Conservation (phyloP, 2,113 vertebrate species). For the Fregetta grallaria region DNA sequence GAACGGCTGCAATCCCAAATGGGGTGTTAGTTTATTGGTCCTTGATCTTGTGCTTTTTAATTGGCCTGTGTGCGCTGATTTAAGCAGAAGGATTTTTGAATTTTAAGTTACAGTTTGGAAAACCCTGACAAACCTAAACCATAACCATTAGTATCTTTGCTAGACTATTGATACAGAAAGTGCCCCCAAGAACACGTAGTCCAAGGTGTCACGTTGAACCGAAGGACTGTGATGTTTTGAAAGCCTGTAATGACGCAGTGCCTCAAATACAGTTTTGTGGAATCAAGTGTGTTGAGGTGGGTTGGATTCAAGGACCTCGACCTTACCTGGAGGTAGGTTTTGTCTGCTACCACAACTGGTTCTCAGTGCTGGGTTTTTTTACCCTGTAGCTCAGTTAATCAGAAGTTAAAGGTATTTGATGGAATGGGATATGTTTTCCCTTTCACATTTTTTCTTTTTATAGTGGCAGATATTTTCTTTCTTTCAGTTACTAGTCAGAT, state of each 20-base stretch:
- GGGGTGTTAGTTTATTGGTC: not conserved
- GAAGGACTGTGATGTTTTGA: not conserved
- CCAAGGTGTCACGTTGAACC: not conserved
- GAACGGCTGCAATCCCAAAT: not conserved
- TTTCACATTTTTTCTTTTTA: not conserved
- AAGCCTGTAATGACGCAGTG: not conserved
- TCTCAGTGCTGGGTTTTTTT: not conserved
- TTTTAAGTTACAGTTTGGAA: not conserved
- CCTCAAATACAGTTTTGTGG: not conserved
- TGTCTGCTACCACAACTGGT: not conserved
- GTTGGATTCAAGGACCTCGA: not conserved
- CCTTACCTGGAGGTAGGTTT: not conserved
- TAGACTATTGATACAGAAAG: not conserved
- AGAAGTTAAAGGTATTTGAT: not conserved
- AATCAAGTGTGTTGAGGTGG: not conserved
- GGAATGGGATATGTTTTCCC: not conserved
- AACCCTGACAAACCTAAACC: not conserved
- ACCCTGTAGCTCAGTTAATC: not conserved
- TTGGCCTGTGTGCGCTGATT: not conserved
- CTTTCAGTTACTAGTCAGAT: not conserved
- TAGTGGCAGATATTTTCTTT: not conserved
- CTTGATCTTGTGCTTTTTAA: not conserved
- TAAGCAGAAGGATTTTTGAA: not conserved
- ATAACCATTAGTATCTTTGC: not conserved
- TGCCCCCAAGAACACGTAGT: not conserved